Percentiles rank a stretch among this genome's conserved stretches.
Conservation (phyloP, 2,113 vertebrate genomes). For the Sinocyclocheilus maitianheensis region DNA sequence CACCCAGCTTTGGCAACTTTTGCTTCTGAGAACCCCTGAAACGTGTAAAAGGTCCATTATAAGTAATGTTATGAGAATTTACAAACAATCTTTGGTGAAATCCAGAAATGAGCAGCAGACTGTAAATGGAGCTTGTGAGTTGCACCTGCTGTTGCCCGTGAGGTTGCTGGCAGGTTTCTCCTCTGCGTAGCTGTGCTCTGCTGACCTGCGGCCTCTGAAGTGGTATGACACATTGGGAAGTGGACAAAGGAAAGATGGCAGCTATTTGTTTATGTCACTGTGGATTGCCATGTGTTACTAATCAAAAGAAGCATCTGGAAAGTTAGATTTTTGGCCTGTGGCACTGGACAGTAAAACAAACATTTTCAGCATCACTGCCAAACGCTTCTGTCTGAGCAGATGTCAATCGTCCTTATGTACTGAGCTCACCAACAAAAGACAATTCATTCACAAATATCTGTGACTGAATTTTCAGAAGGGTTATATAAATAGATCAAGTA, state of each 20-base stretch:
- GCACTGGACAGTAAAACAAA: not conserved
- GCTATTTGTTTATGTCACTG: not conserved
- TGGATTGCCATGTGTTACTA: not conserved
- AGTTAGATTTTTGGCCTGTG: not conserved
- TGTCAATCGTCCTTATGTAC: not conserved
- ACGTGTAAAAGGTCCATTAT: not conserved
- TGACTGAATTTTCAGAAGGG: not conserved
- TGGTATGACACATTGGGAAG: constrained; percentile 80
- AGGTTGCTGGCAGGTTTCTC: constrained; percentile 58
- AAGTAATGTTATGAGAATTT: not conserved
- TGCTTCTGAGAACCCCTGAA: too few relatives aligned
- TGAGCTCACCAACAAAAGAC: not conserved
- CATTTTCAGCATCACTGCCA: not conserved
- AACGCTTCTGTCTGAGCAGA: not conserved
- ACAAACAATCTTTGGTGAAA: not conserved
- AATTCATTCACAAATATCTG: not conserved
- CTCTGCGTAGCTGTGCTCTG: constrained; percentile 87
- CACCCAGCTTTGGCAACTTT: too few relatives aligned
- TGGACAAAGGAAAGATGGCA: not conserved
- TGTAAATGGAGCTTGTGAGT: not conserved
- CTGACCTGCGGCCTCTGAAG: constrained; percentile 89
- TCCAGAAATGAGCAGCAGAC: too few relatives aligned
- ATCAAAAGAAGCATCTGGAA: not conserved
- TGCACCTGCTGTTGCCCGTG: constrained; percentile 63
- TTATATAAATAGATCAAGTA: not conserved